phyloP scores from a whole-genome alignment of 2,888 invertebrate genomes.

The Chrysina gloriosa region DNA sequence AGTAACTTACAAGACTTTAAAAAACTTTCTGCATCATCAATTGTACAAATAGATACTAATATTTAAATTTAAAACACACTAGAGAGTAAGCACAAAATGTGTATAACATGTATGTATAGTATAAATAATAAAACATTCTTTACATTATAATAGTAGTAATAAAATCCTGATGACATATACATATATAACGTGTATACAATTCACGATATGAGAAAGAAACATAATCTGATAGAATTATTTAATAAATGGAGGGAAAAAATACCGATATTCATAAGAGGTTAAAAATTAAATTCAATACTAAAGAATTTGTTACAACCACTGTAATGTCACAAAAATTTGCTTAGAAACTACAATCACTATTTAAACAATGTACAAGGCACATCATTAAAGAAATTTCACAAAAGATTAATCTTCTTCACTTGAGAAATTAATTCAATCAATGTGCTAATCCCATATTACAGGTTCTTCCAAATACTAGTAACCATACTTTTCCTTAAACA shows the following conservation, averaged over 20 bases:
- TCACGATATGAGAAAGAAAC: no score
- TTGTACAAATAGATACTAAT: constrained; percentile 28
- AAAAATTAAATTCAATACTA: no score
- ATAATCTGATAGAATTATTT: no score
- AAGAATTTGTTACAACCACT: no score
- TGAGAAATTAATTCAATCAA: constrained; percentile 38
- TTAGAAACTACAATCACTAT: constrained; percentile 36
- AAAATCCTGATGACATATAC: constrained; percentile 5
- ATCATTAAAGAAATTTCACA: constrained; percentile 30
- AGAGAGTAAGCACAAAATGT: constrained; percentile 17
- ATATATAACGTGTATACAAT: constrained; percentile 9
- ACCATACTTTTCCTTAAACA: constrained; percentile 58
- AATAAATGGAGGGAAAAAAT: no score
- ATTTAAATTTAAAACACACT: constrained; percentile 10
- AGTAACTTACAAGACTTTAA: constrained; percentile 18
- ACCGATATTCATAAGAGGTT: no score
- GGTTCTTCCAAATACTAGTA: constrained; percentile 53
- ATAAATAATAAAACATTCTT: constrained; percentile 29
- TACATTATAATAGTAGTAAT: constrained; percentile 14
- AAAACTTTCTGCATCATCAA: constrained; percentile 15
- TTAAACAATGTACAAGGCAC: constrained; percentile 38
- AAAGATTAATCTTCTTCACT: constrained; percentile 24
- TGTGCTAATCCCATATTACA: constrained; percentile 18
- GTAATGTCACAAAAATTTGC: constrained; percentile 25
- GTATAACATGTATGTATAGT: constrained; percentile 25